Base-by-base conservation (phyloP, 1,140 invertebrate genomes). In the Pygmarrhopalites habei region DNA sequence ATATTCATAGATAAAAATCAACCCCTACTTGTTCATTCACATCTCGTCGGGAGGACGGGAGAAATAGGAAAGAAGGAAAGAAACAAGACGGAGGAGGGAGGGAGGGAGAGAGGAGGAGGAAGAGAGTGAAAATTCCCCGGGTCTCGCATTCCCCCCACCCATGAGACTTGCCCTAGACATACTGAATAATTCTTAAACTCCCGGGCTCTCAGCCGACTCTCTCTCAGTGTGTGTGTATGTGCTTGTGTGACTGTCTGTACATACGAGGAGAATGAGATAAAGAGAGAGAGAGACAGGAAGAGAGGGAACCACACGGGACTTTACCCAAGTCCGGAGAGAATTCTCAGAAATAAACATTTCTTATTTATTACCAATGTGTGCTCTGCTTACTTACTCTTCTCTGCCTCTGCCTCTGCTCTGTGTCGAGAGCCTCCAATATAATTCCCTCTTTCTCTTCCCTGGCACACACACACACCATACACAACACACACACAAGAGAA, bases 1-100 rank as follows among this genome's bases (percentile, higher is more conserved):
- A 56, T 56, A 56, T 56, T 56, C 53, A 56, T 56, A 56, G 53
- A 56, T 56, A 56, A 28, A 56, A 56, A 56, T 56, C 28, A 39
- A 56, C 51, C 51, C 19, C 28, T 39, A 41, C 53, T 56, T 56
- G 30, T 39, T 56, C 29, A 56, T 56, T 56, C 53, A 56, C 19
- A 56, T 56, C 53, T 56, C 53, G 53, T 56, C 26, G 29, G 3
- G 19, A 26, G 4, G 53, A 35, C 32, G 35, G 19, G 23, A 41
- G 28, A 56, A 56, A 35, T 12, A 23, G 49, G 14, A 23, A 23
- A 52, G 49, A 28, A 52, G 49, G 49, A 10, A 52, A 23, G 28
- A 52, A 23, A 52, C 5, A 25, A 12, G 5, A 25, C 4, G 19
- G 44, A n/a, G 44, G 5, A 25, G 10, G 19, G n/a, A 47, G 44